These are phyloP conservation scores for Anhinga anhinga DNA, from an alignment of 2,113 vertebrate genomes.

Conservation along the genomic window DNA sequence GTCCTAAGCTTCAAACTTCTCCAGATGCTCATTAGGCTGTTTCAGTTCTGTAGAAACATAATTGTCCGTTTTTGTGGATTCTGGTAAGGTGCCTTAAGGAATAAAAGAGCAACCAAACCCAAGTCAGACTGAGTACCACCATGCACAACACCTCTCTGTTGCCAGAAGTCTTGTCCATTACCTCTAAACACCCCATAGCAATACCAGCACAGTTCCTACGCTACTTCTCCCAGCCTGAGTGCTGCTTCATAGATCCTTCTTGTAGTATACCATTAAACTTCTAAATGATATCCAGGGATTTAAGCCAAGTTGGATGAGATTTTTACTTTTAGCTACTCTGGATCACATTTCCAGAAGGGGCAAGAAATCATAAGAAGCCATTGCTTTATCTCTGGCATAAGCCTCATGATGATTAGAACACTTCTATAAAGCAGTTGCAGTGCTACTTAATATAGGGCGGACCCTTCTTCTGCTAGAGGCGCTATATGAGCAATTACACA, in stretches of 20 bases:
- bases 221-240: neutral
- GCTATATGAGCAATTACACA: neutral
- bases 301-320: neutral
- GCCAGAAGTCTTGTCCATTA: accelerated
- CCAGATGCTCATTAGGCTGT: neutral
- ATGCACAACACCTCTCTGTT: neutral
- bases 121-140: neutral
- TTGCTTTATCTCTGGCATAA: neutral
- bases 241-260: neutral
- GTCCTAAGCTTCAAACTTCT: neutral
- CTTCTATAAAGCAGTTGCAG: neutral
- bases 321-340: neutral
- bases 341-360: neutral
- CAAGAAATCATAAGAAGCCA: neutral
- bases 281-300: neutral
- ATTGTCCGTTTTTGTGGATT: neutral
- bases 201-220: neutral
- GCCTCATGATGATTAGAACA: neutral
- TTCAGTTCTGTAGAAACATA: neutral
- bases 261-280: neutral
- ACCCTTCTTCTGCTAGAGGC: neutral
- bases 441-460: neutral
- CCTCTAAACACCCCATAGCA: neutral
- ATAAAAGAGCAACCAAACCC: neutral
- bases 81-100: neutral